A percentile compares a stretch with the other conserved stretches of the same genome.
These are phyloP conservation scores for Sipha flava DNA, from an alignment of 1,140 invertebrate species.

Conservation along the genomic window DNA sequence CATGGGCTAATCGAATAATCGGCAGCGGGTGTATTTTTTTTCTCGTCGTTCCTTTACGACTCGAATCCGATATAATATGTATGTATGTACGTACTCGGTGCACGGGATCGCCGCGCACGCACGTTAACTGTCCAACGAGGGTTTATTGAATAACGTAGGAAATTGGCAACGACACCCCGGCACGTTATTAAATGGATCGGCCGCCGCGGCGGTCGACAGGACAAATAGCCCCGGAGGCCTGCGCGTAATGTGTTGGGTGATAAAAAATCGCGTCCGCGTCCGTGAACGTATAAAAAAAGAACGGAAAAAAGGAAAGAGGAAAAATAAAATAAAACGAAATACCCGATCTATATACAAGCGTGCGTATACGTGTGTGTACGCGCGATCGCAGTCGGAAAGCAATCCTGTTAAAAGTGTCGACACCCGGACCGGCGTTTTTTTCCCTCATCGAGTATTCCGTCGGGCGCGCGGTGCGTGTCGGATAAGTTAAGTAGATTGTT, in stretches of 20 bases:
- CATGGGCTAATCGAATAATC: not conserved
- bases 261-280: conserved; percentile 4
- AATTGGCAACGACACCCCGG: not conserved
- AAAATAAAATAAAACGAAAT: not conserved
- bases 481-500: too few species aligned
- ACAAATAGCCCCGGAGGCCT: conserved; percentile 16
- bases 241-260: conserved; percentile 14
- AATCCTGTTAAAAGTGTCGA: conserved; percentile 21
- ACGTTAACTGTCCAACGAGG: not conserved
- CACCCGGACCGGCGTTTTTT: not conserved
- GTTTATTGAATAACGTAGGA: conserved; percentile 18
- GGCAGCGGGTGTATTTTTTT: not conserved
- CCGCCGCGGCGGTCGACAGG: not conserved
- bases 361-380: too few species aligned
- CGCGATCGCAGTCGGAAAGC: not conserved
- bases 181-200: not conserved
- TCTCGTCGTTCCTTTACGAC: not conserved
- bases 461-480: not conserved
- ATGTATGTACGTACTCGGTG: not conserved
- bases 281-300: not conserved
- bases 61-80: not conserved
- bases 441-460: not conserved
- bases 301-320: not conserved
- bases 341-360: too few species aligned
- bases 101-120: too few species aligned